Percentiles rank a stretch among this genome's conserved stretches.
These are phyloP conservation scores for Pampusana beccarii DNA, from an alignment of 2,113 vertebrate species.

Conservation along the genomic window DNA sequence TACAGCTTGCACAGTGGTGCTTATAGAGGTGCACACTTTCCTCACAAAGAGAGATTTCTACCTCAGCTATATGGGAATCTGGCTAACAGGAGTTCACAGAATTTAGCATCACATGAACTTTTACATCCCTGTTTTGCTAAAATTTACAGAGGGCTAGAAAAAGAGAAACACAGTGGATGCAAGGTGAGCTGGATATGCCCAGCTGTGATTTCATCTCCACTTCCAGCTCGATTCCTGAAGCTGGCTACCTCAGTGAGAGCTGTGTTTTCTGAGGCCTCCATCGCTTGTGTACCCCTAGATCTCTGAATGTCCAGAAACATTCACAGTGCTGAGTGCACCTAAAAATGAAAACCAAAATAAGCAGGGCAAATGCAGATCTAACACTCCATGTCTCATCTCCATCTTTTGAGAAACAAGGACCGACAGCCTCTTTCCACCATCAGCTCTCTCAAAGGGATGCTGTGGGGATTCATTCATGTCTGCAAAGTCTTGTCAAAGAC, in stretches of 20 bases:
- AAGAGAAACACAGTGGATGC: not conserved
- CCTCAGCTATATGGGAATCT: not conserved
- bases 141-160: not conserved
- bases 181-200: not conserved
- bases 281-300: not conserved
- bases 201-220: not conserved
- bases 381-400: not conserved
- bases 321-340: not conserved
- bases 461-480: not conserved
- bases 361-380: not conserved
- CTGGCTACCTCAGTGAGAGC: not conserved
- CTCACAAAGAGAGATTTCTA: conserved; percentile 20
- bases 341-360: not conserved
- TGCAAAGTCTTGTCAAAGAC: not conserved
- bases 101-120: not conserved
- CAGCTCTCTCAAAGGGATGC: not conserved
- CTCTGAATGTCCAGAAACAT: not conserved
- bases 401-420: not conserved
- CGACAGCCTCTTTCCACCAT: not conserved
- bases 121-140: not conserved
- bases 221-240: not conserved
- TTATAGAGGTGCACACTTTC: conserved; percentile 3
- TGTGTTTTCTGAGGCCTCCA: not conserved
- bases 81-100: not conserved
- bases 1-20: conserved; percentile 29